Conservation (phyloP, 2,888 invertebrate species). For the Metallyticus violacea region DNA sequence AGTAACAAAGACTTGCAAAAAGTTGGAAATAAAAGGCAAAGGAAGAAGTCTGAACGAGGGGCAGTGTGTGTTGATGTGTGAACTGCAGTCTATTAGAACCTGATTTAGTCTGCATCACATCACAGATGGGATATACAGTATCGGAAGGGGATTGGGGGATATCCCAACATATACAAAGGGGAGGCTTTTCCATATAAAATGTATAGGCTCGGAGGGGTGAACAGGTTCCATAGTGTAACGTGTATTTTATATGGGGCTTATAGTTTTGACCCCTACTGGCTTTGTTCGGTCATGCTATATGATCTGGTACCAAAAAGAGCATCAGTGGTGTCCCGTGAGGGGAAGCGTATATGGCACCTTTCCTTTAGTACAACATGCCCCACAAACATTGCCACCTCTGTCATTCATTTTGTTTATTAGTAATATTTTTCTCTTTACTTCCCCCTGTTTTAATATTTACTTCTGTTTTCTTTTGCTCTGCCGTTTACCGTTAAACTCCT, state of each 20-base stretch:
- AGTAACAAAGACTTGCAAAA: no score
- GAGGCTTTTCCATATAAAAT: constrained; percentile 2
- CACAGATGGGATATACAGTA: constrained; percentile 20
- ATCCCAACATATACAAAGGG: not conserved
- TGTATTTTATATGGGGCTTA: constrained; percentile 13
- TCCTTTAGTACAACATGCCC: not conserved
- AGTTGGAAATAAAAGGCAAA: no score
- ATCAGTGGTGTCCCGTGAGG: constrained; percentile 19
- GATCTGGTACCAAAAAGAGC: constrained; percentile 20
- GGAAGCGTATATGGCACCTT: not conserved
- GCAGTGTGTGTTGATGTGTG: constrained; percentile 25
- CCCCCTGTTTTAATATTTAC: no score
- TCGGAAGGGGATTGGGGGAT: not conserved
- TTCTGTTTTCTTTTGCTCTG: no score
- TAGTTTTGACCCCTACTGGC: not conserved
- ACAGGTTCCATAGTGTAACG: not conserved
- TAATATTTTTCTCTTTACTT: no score
- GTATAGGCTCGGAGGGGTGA: not conserved
- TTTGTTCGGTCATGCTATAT: not conserved
- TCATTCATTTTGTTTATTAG: no score
- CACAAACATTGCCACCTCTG: not conserved
- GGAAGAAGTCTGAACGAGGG: no score
- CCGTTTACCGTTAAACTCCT: no score
- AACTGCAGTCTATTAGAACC: constrained; percentile 32
- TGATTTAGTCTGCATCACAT: constrained; percentile 29